These are phyloP conservation scores for Erpetoichthys calabaricus DNA, from an alignment of 2,797 vertebrate species.

Conservation along the genomic window DNA sequence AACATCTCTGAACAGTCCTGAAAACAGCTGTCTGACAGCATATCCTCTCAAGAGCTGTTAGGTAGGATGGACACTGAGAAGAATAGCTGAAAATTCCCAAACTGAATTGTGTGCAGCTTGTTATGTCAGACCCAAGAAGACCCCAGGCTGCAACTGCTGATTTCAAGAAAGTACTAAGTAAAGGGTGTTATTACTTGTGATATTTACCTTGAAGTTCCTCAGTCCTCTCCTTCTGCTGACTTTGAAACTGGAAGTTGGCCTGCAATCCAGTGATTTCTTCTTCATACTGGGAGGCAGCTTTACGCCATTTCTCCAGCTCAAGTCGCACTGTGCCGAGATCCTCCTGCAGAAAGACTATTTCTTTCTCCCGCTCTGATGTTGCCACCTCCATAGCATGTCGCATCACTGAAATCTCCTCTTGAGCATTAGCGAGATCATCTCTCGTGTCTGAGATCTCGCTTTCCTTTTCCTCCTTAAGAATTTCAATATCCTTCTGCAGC, in stretches of 20 bases:
- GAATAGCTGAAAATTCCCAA: too few relatives aligned
- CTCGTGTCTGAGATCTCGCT: slow-evolving; percentile 68
- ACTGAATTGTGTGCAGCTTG: too few relatives aligned
- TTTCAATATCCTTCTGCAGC: slow-evolving; percentile 79
- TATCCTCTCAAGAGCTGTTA: too few relatives aligned
- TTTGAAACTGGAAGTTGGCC: slow-evolving; percentile 62
- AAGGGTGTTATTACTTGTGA: neutral
- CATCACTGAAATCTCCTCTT: slow-evolving; percentile 77
- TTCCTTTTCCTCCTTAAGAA: slow-evolving; percentile 78
- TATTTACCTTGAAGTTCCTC: slow-evolving; percentile 60
- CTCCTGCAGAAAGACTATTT: slow-evolving; percentile 63
- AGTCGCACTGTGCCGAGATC: slow-evolving; percentile 61
- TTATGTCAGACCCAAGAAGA: too few relatives aligned
- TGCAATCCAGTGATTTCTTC: slow-evolving; percentile 71
- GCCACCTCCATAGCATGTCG: slow-evolving; percentile 68
- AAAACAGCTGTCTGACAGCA: too few relatives aligned
- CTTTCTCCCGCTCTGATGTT: slow-evolving; percentile 64
- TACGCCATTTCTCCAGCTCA: slow-evolving; percentile 76
- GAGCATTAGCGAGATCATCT: slow-evolving; percentile 73
- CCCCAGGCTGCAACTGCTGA: too few relatives aligned
- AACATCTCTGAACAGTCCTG: too few relatives aligned
- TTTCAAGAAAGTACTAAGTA: too few relatives aligned
- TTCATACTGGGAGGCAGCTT: slow-evolving; percentile 68
- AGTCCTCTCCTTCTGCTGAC: slow-evolving; percentile 58
- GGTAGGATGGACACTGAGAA: too few relatives aligned